Conservation (phyloP, 2,797 vertebrate genomes). For the Loris lydekkerianus region DNA sequence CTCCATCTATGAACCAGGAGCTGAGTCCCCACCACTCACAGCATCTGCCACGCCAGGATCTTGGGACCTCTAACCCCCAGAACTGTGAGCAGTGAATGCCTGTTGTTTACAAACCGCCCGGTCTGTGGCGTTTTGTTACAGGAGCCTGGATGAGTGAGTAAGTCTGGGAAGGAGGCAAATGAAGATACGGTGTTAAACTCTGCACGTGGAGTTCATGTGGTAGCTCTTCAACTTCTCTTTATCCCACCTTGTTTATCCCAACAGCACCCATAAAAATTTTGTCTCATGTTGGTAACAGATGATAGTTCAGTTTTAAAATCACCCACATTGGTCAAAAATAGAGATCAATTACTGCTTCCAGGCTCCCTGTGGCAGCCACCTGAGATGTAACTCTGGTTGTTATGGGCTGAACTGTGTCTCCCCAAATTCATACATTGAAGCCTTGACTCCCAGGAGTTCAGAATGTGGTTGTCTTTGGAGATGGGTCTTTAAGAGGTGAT, state of each 20-base stretch:
- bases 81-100: no score
- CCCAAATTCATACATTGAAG: neutral
- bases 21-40: no score
- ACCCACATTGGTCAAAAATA: neutral
- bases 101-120: fast-evolving
- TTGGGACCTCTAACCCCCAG: no score
- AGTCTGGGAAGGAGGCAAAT: neutral
- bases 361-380: neutral
- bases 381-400: neutral
- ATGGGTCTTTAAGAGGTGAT: neutral
- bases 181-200: neutral
- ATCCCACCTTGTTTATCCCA: neutral
- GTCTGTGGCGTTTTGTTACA: neutral
- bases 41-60: no score
- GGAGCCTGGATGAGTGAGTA: neutral
- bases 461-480: neutral
- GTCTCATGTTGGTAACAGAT: neutral
- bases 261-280: neutral
- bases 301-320: neutral
- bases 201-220: neutral
- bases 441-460: neutral
- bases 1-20: no score
- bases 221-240: neutral
- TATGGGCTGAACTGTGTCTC: neutral
- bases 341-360: neutral